Conservation (phyloP, 2,113 vertebrate genomes). For the Tonatia bakeri region DNA sequence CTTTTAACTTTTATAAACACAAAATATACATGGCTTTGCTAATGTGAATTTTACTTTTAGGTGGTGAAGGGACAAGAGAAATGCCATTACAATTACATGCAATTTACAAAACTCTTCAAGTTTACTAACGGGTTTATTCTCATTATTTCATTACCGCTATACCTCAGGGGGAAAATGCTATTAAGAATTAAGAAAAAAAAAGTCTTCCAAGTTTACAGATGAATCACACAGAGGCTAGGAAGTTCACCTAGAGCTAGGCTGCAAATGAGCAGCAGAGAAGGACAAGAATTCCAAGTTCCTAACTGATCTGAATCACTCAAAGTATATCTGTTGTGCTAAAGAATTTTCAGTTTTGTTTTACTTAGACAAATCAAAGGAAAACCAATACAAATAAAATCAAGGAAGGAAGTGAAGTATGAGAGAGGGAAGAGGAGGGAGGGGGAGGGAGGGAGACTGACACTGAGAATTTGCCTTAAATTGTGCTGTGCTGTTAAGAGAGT, state of each 20-base stretch:
- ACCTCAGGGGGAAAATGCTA: constrained; percentile 11
- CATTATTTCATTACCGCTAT: constrained; percentile 57
- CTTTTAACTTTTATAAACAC: constrained; percentile 62
- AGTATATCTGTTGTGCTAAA: constrained; percentile 9
- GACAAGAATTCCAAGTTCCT: not conserved
- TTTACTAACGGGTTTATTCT: constrained; percentile 54
- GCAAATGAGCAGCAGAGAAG: not conserved
- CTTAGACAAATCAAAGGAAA: constrained; percentile 40
- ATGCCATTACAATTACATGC: constrained; percentile 20
- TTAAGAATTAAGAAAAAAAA: constrained; percentile 15
- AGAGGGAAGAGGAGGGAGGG: not conserved
- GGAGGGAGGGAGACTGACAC: not conserved
- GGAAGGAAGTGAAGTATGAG: not conserved
- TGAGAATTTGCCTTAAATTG: constrained; percentile 2
- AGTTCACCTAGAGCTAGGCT: constrained; percentile 1
- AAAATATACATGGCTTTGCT: constrained; percentile 24
- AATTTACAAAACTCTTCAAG: constrained; percentile 39
- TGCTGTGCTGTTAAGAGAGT: constrained; percentile 18
- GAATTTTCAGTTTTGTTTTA: constrained; percentile 23
- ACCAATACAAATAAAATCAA: not conserved
- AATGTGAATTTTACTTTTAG: constrained; percentile 54
- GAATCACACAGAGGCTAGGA: not conserved
- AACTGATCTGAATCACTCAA: not conserved
- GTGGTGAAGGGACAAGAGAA: constrained; percentile 45
- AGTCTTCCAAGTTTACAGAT: constrained; percentile 34